phyloP scores from a whole-genome alignment of 1,140 invertebrate species.

The Macrocentrus cingulum region DNA sequence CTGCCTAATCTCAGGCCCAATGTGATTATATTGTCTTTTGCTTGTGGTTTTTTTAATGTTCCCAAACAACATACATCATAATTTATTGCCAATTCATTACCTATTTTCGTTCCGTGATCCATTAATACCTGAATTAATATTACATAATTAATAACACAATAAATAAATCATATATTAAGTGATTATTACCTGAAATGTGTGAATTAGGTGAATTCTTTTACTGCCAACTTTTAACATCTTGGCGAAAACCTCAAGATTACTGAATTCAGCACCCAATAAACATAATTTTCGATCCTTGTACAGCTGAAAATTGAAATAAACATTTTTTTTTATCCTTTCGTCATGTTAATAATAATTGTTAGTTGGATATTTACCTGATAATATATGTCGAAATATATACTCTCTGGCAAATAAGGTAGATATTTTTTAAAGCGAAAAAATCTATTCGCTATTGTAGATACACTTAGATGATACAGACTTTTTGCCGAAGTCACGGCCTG shows the following conservation, averaged over 20 bases:
- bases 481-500: constrained; percentile 55
- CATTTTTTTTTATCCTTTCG: too few relatives aligned
- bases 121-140: constrained; percentile 60
- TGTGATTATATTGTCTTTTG: constrained; percentile 54
- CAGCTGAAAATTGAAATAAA: constrained; percentile 60
- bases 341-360: too few relatives aligned
- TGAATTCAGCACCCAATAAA: constrained; percentile 67
- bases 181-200: constrained; percentile 65
- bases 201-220: constrained; percentile 67
- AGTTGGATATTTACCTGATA: constrained; percentile 66
- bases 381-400: constrained; percentile 68
- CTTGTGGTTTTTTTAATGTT: constrained; percentile 30
- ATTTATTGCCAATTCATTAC: constrained; percentile 56
- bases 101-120: constrained; percentile 64
- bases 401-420: constrained; percentile 59
- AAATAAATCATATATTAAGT: constrained; percentile 1
- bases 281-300: constrained; percentile 65
- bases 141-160: constrained; percentile 3
- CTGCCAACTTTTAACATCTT: constrained; percentile 72
- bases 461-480: constrained; percentile 62
- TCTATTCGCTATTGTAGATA: constrained; percentile 54
- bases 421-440: constrained; percentile 41
- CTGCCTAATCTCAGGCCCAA: constrained; percentile 67
- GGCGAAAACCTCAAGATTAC: constrained; percentile 72
- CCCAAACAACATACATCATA: constrained; percentile 53